These are phyloP conservation scores for Rhinoderma darwinii DNA, from an alignment of 2,113 vertebrate species.

Conservation along the genomic window DNA sequence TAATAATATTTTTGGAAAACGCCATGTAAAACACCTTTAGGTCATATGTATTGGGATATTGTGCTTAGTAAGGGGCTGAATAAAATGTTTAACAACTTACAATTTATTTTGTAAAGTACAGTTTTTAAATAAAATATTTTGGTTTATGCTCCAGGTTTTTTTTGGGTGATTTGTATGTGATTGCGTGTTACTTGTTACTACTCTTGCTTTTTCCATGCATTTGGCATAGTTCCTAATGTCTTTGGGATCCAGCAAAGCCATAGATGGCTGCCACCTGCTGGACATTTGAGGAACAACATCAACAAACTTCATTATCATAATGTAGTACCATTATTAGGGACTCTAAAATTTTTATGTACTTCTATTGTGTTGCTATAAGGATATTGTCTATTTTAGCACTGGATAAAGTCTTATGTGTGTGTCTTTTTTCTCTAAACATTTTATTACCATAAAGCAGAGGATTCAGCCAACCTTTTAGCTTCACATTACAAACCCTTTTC, in stretches of 20 bases:
- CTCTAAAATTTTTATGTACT: conserved; percentile 28
- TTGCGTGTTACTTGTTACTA: background rate
- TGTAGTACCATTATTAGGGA: background rate
- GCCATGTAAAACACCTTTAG: too few relatives aligned
- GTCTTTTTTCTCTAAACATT: background rate
- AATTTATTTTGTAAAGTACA: too few relatives aligned
- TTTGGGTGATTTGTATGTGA: too few relatives aligned
- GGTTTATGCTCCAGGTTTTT: too few relatives aligned
- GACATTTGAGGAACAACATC: background rate
- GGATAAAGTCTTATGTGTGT: conserved; percentile 9
- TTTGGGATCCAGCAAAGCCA: background rate
- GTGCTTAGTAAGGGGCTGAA: too few relatives aligned
- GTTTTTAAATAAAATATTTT: too few relatives aligned
- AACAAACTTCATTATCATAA: background rate
- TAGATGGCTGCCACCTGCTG: conserved; percentile 45
- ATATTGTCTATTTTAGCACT: conserved; percentile 10
- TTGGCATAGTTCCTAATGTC: background rate
- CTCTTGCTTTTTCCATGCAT: background rate
- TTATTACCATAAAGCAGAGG: conserved; percentile 22
- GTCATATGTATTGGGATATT: too few relatives aligned
- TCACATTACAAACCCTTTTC: conserved; percentile 50
- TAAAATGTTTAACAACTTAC: too few relatives aligned
- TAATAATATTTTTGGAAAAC: too few relatives aligned
- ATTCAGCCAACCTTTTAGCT: conserved; percentile 33
- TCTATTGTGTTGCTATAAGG: conserved; percentile 9